Base-by-base conservation (phyloP, 2,113 vertebrate species). In the Gallinago paraguaiae region DNA sequence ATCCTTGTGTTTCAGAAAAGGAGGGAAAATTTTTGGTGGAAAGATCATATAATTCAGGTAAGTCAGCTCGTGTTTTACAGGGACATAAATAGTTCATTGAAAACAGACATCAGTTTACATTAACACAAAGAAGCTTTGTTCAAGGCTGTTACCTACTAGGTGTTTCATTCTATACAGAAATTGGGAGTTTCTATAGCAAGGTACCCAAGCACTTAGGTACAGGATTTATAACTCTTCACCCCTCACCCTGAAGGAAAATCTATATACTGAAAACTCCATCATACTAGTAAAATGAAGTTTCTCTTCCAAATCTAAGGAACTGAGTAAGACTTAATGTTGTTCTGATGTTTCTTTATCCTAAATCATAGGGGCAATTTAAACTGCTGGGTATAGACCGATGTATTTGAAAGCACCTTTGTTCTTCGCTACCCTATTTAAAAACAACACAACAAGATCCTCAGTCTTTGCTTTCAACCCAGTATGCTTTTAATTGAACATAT, bases 401-500 rank as follows among this genome's bases (percentile, higher is more conserved):
- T 59, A 23, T 60, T 87, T 69, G 53, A 78, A 81, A 86, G 53
- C 20, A 61, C 19, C 70, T 93, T 88, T 84, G 24, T 91, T 92
- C 72, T 86, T 84, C 14, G 82, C 59, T 88, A 56, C 41, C 45
- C 46, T 56, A 13, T 74, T 92, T 88, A 69, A 91, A 96, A 96
- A 63, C 86, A 95, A 53, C 61, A 35, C 74, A 90, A 81, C n/a
- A 72, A 85, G 50, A 30, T 89, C 20, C 57, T 93, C 90, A 61
- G 37, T 72, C 82, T 91, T 51, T 90, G 85, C 80, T 83, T 79
- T 93, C 70, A 80, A 51, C 67, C 25, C 61, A 41, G 74, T 71
- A 79, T 83, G 86, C 94, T 96, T 94, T 96, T 97, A 97, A 97
- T 97, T 96, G 95, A 96, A 87, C 74, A 76, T 75, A 87, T 86